Percentiles rank a stretch among this genome's conserved stretches.
Conservation (phyloP, 64 coral and sea anemone genomes). For the Dendronephthya gigantea region DNA sequence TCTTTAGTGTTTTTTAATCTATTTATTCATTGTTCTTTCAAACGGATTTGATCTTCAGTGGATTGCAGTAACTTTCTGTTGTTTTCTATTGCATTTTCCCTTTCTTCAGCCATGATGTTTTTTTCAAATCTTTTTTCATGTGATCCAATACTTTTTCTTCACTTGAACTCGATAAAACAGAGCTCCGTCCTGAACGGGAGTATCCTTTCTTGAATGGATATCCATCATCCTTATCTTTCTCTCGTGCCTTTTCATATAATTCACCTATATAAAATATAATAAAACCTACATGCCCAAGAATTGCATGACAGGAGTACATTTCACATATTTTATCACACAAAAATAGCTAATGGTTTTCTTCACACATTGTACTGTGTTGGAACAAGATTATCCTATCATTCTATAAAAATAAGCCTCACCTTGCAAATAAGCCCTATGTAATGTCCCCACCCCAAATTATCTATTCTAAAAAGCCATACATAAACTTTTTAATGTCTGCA, state of each 20-base stretch:
- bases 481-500: too few relatives aligned
- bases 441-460: too few relatives aligned
- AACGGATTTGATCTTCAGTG: conserved; percentile 22
- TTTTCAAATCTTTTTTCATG: not conserved
- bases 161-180: too few relatives aligned
- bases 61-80: conserved; percentile 18
- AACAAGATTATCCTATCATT: too few relatives aligned
- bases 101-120: not conserved
- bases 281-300: too few relatives aligned
- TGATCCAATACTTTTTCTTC: not conserved
- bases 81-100: conserved; percentile 22
- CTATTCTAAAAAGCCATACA: too few relatives aligned
- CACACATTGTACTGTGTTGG: not conserved
- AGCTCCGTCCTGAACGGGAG: not conserved
- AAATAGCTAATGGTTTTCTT: too few relatives aligned
- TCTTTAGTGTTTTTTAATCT: conserved; percentile 6
- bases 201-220: conserved; percentile 24
- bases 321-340: too few relatives aligned
- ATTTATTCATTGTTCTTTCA: conserved; percentile 14
- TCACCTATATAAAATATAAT: not conserved
- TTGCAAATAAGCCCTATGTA: too few relatives aligned
- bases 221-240: conserved; percentile 7
- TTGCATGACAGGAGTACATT: too few relatives aligned
- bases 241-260: conserved; percentile 5
- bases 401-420: too few relatives aligned